Conservation (phyloP, 2,113 vertebrate species). For the Prochilodus magdalenae region DNA sequence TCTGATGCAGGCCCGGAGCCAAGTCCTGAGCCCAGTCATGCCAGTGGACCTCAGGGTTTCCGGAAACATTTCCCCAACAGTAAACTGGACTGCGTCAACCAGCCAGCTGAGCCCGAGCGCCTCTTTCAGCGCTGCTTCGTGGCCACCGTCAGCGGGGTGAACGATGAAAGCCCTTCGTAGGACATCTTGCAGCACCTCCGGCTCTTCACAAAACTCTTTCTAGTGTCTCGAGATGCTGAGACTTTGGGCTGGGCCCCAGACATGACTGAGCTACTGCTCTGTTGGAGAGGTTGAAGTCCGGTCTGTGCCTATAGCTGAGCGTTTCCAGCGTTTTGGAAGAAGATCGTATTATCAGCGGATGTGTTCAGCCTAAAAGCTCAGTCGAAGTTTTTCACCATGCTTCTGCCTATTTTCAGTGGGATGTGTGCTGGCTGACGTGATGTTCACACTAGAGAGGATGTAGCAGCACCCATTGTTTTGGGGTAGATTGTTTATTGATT, state of each 20-base stretch:
- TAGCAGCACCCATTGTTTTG: too few relatives aligned
- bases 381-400: not conserved
- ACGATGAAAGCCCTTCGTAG: slow-evolving; percentile 72
- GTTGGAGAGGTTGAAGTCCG: too few relatives aligned
- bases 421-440: too few relatives aligned
- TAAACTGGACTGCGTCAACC: slow-evolving; percentile 76
- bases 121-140: slow-evolving; percentile 81
- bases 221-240: not conserved
- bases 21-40: slow-evolving; percentile 46
- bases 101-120: slow-evolving; percentile 66
- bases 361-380: not conserved
- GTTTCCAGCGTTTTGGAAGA: not conserved
- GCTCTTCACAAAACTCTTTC: not conserved
- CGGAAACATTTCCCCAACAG: slow-evolving; percentile 73
- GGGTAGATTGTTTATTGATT: too few relatives aligned
- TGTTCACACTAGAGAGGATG: not conserved
- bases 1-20: not conserved
- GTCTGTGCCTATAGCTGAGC: too few relatives aligned
- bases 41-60: slow-evolving; percentile 68
- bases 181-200: not conserved
- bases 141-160: slow-evolving; percentile 63
- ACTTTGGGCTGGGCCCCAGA: too few relatives aligned
- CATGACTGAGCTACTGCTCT: too few relatives aligned
- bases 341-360: not conserved
- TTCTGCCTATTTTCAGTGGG: not conserved